Base-by-base conservation (phyloP, 2,888 invertebrate species). In the Sisyra terminalis region DNA sequence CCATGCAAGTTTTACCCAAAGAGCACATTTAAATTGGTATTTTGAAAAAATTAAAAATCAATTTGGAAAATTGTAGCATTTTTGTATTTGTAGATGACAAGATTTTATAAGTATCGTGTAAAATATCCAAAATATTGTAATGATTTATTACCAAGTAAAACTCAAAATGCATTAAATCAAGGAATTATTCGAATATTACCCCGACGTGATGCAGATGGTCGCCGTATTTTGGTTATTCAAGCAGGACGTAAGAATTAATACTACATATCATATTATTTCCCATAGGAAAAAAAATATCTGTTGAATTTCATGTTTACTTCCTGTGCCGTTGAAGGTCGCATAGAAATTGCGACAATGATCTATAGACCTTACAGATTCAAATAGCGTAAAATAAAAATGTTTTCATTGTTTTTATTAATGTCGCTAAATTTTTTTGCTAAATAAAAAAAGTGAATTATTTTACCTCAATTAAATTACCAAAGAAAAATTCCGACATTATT, bases 1-100 rank as follows among this genome's bases (percentile, higher is more conserved):
- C 89, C 89, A 0, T 79, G 83, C 55, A 87, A 89, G 61, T 92
- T 80, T 62, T 85, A 90, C 56, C 73, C 86, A 1, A 79, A 85
- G 40, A 78, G 85, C 50, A 80, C 89, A 3, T 77, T 81, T 48
- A 74, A 75, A 58, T 66, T 82, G 61, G 81, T 86, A 65, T 63
- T 68, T 54, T 17, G 36, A 24, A 9, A 35, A 15, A 8, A 16
- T 24, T 1, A 38, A 18, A 17, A 15, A 37, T 13, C 10, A n/a
- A 15, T 13, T 14, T 13, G 15, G 14, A 16, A 15, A 37, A 15
- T 14, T 37, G 3, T 15, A 37, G 3, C 3, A 15, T 34, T 9
- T 7, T 11, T 41, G 40, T 17, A 30, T 43, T 59, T 63, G 18
- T 57, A 84, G 84, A 70, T 86, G 51, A 73, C 74, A 63, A 70